Conservation (phyloP, 1,140 invertebrate species). For the Asbolus verrucosus region DNA sequence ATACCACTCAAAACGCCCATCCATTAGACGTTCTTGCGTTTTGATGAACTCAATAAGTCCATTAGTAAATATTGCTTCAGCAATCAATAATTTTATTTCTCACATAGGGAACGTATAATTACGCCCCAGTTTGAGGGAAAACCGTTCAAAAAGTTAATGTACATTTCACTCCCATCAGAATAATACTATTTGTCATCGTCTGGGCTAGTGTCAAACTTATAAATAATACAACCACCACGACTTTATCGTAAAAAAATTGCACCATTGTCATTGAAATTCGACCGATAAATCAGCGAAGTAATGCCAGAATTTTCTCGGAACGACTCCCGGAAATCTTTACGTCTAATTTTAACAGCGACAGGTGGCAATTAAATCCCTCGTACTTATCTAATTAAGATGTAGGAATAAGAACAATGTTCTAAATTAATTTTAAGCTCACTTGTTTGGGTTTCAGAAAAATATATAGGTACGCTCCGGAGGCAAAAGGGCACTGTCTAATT, state of each 20-base stretch:
- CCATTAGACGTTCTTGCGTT: conserved; percentile 47
- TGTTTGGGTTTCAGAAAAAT: conserved; percentile 12
- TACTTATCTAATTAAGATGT: conserved; percentile 34
- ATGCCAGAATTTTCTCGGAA: neutral
- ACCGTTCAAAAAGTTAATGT: neutral
- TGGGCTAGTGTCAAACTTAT: conserved; percentile 3
- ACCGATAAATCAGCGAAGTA: conserved; percentile 1
- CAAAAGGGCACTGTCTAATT: conserved; percentile 18
- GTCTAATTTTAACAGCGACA: conserved; percentile 29
- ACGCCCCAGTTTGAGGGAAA: neutral
- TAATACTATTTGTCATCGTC: conserved; percentile 35
- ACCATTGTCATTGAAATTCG: neutral
- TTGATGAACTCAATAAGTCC: conserved; percentile 35
- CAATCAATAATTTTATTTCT: conserved; percentile 39
- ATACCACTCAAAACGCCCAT: conserved; percentile 46
- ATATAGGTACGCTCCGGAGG: neutral
- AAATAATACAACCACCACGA: too few relatives aligned
- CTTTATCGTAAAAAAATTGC: too few relatives aligned
- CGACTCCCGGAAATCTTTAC: conserved; percentile 23
- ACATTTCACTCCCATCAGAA: neutral
- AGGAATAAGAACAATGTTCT: conserved; percentile 29
- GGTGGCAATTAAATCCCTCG: conserved; percentile 20
- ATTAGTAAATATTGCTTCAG: conserved; percentile 45
- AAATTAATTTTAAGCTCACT: conserved; percentile 12
- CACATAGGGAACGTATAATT: conserved; percentile 21